These are phyloP conservation scores for Carassius auratus DNA, from an alignment of 2,113 vertebrate species.

Conservation along the genomic window DNA sequence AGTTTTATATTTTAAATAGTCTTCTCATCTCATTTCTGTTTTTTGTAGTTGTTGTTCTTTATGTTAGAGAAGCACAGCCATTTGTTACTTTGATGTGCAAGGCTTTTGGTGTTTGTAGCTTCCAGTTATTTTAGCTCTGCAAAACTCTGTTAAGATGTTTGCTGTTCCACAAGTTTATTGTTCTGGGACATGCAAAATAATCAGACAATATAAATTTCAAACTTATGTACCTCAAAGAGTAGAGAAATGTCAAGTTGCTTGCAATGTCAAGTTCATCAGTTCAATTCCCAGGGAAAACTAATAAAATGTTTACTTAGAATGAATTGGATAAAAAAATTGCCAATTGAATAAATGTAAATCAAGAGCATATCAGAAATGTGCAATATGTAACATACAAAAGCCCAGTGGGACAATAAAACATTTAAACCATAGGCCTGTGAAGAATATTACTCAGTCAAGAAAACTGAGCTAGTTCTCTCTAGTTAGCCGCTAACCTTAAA, in stretches of 20 bases:
- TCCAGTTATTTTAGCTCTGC: neutral
- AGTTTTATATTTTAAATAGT: neutral
- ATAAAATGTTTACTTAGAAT: neutral
- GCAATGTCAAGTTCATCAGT: neutral
- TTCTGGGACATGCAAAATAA: neutral
- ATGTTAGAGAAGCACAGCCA: too few relatives aligned
- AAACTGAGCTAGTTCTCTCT: neutral
- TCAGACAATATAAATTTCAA: too few relatives aligned
- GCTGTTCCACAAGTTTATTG: neutral
- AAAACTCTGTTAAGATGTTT: neutral
- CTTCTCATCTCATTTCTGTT: too few relatives aligned
- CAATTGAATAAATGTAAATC: neutral
- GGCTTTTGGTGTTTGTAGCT: neutral
- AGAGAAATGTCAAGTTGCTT: neutral
- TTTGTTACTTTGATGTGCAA: neutral
- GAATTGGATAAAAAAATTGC: neutral
- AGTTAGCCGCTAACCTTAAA: neutral
- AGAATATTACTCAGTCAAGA: neutral
- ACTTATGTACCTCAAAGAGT: neutral
- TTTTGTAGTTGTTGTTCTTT: too few relatives aligned
- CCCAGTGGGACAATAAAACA: neutral
- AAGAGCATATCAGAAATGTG: neutral
- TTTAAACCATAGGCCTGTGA: neutral
- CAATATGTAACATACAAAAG: neutral
- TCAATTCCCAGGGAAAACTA: too few relatives aligned